These are phyloP conservation scores for Phylloscopus trochilus DNA, from an alignment of 2,113 vertebrate species.

Conservation along the genomic window DNA sequence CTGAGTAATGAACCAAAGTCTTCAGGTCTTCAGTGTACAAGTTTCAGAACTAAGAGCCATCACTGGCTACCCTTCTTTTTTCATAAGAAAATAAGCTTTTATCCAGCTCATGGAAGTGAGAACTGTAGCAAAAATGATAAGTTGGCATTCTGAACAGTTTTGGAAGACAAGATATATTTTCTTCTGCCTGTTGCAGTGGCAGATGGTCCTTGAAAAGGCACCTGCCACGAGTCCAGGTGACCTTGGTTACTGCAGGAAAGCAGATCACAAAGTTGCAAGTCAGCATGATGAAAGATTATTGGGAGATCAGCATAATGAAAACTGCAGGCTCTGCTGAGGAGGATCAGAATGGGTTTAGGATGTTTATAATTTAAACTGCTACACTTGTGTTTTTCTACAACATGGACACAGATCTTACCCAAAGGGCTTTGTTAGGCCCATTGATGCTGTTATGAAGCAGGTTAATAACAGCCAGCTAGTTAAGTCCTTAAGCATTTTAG, in stretches of 20 bases:
- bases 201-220: neutral
- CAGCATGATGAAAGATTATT: slow-evolving; percentile 46
- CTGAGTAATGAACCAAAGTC: neutral
- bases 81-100: neutral
- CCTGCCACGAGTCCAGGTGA: neutral
- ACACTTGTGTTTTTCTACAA: neutral
- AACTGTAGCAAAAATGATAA: neutral
- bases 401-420: neutral
- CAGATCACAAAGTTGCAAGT: neutral
- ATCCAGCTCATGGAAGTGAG: neutral
- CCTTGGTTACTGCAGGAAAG: slow-evolving; percentile 9
- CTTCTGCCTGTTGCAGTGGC: neutral
- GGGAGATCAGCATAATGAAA: slow-evolving; percentile 25
- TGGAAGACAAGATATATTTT: neutral
- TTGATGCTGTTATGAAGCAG: neutral
- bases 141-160: neutral
- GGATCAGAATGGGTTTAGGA: slow-evolving; percentile 35
- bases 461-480: neutral
- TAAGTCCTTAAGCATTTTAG: neutral
- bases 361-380: neutral
- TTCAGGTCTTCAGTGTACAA: neutral
- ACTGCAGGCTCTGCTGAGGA: slow-evolving; percentile 1
- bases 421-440: neutral
- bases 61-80: neutral
- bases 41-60: neutral